Evolutionary conservation across 2,888 invertebrate species (phyloP), one percentile per base, ranked within the genome.

Genomic region (Drepana falcataria): DNA sequence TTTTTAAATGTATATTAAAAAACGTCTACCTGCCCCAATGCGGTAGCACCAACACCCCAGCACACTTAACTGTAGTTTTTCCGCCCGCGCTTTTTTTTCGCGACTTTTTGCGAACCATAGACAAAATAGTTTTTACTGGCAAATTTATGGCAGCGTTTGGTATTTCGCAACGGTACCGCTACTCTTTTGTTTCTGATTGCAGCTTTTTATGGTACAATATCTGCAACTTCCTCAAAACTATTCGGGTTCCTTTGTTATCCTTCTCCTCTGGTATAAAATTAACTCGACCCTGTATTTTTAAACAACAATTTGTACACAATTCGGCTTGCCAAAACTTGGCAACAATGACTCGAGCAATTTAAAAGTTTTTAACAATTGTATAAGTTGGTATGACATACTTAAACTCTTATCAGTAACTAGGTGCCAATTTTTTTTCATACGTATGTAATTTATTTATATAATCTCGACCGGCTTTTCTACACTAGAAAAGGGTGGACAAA

Each of bases 1-100:
- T 85, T 87, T 82, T 77, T 79, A 78, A 71, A 79, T 77, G 75
- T 71, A 70, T 68, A 63, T 65, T 56, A 71, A 78, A 87, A 87
- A 84, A 82, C 3, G 67, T 63, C 77, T 90, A 89, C 90, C 90
- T 90, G 89, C 85, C 77, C 77, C 79, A 75, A 75, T 67, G 76
- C 80, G 75, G 86, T 85, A 87, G 85, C 87, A 79, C 77, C 74
- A 66, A 76, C 70, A 69, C 80, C 78, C 80, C 80, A 55, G 59
- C 58, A 56, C 73, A 76, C 71, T 68, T 84, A 87, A 86, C 84
- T 77, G 85, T 86, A 79, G 69, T 73, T 73, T 61, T 68, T 49
- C 62, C 61, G 60, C 59, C 65, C 69, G 61, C 56, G 66, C 73
- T 71, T 75, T 79, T 74, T 81, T 76, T 81, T 78, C 71, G 77